Conservation (phyloP, 2,113 vertebrate genomes). For the Pedionomus torquatus region DNA sequence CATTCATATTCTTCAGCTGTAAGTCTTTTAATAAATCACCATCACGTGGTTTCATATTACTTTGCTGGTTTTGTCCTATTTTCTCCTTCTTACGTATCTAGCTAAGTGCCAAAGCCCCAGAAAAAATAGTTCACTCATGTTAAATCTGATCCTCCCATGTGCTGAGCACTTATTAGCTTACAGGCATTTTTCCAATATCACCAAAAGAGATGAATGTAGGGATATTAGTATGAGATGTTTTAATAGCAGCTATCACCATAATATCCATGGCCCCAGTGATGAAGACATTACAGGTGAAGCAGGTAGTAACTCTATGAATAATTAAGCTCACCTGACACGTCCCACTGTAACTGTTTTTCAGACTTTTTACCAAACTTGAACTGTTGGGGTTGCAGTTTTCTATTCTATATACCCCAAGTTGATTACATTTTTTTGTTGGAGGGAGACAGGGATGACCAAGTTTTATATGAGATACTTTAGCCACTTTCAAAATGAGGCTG, state of each 20-base stretch:
- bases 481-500: not conserved
- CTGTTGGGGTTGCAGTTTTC: not conserved
- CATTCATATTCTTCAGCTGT: conserved; percentile 44
- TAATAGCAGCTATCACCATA: not conserved
- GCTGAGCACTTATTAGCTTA: not conserved
- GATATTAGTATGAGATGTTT: not conserved
- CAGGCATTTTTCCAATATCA: conserved; percentile 32
- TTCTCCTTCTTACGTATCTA: conserved; percentile 23
- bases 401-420: not conserved
- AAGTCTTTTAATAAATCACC: conserved; percentile 31
- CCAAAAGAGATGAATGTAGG: not conserved
- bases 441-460: not conserved
- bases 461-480: not conserved
- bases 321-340: not conserved
- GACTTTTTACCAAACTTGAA: not conserved
- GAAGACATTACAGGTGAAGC: not conserved
- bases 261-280: not conserved
- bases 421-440: not conserved
- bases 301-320: not conserved
- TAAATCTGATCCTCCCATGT: conserved; percentile 14
- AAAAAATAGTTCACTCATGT: conserved; percentile 16
- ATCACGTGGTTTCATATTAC: not conserved
- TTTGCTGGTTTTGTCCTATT: not conserved
- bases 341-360: not conserved
- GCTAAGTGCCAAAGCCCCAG: not conserved